Base-by-base conservation (phyloP, 2,888 invertebrate genomes). In the Nemoura dubitans region DNA sequence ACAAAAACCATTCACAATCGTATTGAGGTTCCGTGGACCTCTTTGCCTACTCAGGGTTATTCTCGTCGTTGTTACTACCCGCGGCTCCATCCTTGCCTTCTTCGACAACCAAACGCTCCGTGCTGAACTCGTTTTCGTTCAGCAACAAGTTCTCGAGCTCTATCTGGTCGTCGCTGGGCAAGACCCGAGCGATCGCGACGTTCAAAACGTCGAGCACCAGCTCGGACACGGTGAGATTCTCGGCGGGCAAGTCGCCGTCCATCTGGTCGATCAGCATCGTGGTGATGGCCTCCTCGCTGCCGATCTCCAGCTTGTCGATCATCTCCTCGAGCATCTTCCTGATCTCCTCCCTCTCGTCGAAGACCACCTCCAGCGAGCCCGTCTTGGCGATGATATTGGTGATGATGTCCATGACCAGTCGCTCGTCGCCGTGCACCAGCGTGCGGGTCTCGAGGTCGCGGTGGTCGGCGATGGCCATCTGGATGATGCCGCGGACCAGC, bases 281-380 rank as follows among this genome's bases (percentile, higher is more conserved):
- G 2, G 59, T 59, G 59, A 78, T 28, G 1, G 5, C 78, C n/a
- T 2, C 78, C 25, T 78, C 78, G 27, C 78, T 81, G 29, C 81
- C 81, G 29, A n/a, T 10, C 7, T 16, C 16, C 29, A 86, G 43
- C 16, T 82, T 86, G 59, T 76, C 86, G 42, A 86, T 30, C 26
- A 86, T 78, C 27, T 78, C 42, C 0, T 59, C 25, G n/a, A 86
- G n/a, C 6, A 86, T 86, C 26, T 80, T 28, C 25, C 43, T 43
- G n/a, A 30, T 42, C 42, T 76, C 85, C 0, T 14, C 27, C 27
- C 27, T 30, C 26, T 77, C 85, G 28, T 78, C 78, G 7, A 21
- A 5, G 27, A 30, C n/a, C 76, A 36, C 26, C 76, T 85, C 76
- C 83, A 25, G 26, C 7, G 59, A 76, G 0, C 28, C 86, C 80